Base-by-base conservation (phyloP, 2,113 vertebrate genomes). In the Mixornis gularis region DNA sequence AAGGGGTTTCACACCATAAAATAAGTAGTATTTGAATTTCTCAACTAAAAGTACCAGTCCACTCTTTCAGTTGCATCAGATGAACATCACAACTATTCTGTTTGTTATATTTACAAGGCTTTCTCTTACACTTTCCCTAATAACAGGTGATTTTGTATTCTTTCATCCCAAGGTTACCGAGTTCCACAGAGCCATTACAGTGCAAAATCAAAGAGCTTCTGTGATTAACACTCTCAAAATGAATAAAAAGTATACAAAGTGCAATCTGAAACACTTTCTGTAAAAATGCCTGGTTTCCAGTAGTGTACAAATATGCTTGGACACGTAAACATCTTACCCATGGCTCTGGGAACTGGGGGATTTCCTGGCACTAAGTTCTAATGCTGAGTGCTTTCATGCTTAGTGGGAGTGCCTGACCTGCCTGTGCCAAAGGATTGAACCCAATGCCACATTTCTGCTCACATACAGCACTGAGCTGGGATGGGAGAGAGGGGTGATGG, bases 321-420 rank as follows among this genome's bases (percentile, higher is more conserved):
- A 59, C 64, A 46, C 26, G 49, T 79, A 52, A 87, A 85, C 18
- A 46, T 12, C 56, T 51, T 56, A n/a, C 68, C 55, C 38, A 11
- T 32, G 51, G 69, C 65, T 87, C 66, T 25, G 15, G 87, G 82
- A 89, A 81, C 1, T 2, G 7, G 82, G 34, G 71, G 71, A 90
- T 92, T 96, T 96, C 77, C 85, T 96, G 91, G 94, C 82, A 92
- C 55, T 81, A 79, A 90, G 82, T 56, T 85, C 52, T 74, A 59
- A 87, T 2, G 21, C 26, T 38, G 49, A 78, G 43, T 87, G 78
- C 64, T 55, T 93, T 78, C 77, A 72, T 69, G 79, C 78, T 94
- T 58, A 63, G 64, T 90, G 85, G 91, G 85, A 91, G 87, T 83
- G 78, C 82, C 92, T 34, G 66, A 87, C 83, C 73, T 86, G 92